Evolutionary conservation across 1,140 invertebrate genomes (phyloP).

Genomic region (Adoxophyes honmai): DNA sequence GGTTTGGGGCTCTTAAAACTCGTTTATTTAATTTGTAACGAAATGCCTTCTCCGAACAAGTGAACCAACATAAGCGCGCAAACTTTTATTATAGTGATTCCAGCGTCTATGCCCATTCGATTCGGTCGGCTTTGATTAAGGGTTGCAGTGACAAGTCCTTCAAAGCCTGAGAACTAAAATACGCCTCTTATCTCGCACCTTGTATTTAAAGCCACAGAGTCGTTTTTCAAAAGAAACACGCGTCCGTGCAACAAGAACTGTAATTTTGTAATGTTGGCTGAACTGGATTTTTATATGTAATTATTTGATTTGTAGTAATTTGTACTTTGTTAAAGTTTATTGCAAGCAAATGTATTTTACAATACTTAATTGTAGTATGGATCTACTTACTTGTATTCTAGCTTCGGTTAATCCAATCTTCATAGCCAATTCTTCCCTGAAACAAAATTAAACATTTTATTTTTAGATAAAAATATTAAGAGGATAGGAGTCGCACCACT

Average conservation of each 20-base stretch:
- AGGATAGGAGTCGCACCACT: no score
- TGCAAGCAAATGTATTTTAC: not conserved
- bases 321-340: conserved; percentile 6
- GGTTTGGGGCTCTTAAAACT: no score
- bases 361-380: not conserved
- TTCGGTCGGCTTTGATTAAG: conserved; percentile 30
- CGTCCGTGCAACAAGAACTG: not conserved
- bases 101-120: conserved; percentile 24
- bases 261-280: conserved; percentile 11
- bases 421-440: conserved; percentile 97
- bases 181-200: not conserved
- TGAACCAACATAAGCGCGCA: not conserved
- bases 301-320: conserved; percentile 15
- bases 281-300: conserved; percentile 12
- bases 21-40: conserved; percentile 17
- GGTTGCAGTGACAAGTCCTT: conserved; percentile 21
- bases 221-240: not conserved
- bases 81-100: conserved; percentile 28
- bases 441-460: conserved; percentile 66
- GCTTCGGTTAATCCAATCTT: conserved; percentile 98
- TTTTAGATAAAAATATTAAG: no score
- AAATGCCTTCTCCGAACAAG: conserved; percentile 1
- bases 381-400: conserved; percentile 91
- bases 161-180: not conserved
- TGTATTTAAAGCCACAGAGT: not conserved